phyloP scores from a whole-genome alignment of 2,888 invertebrate species.

The Andrena dorsata region DNA sequence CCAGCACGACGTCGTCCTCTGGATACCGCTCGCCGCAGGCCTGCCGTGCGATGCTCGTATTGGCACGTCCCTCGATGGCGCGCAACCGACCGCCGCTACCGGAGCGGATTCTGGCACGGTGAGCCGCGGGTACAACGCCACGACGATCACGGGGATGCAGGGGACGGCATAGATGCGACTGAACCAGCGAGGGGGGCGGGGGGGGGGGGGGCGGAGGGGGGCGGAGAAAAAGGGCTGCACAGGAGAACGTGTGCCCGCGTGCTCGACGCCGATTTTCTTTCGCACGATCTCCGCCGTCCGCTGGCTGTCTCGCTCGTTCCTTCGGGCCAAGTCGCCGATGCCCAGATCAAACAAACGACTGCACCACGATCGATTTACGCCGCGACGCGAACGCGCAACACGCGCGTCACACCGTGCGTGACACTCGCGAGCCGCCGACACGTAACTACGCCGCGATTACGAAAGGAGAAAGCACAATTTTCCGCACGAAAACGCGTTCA shows the following conservation, averaged over 20 bases:
- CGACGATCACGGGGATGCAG: conserved; percentile 57
- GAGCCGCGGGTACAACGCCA: conserved; percentile 44
- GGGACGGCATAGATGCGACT: conserved; percentile 54
- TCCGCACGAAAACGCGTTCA: conserved; percentile 56
- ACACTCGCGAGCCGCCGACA: not conserved
- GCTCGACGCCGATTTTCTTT: conserved; percentile 49
- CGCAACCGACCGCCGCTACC: conserved; percentile 22
- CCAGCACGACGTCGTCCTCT: conserved; percentile 56
- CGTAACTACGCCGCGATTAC: conserved; percentile 4
- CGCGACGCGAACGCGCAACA: conserved; percentile 26
- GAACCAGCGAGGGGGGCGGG: not conserved
- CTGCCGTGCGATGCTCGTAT: conserved; percentile 43
- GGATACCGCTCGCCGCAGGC: conserved; percentile 39
- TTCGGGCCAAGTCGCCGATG: not conserved
- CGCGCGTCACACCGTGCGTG: conserved; percentile 7
- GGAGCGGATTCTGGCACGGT: conserved; percentile 26
- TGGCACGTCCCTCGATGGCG: conserved; percentile 23
- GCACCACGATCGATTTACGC: conserved; percentile 36
- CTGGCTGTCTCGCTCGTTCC: conserved; percentile 42
- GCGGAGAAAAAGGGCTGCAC: conserved; percentile 53
- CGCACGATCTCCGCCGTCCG: conserved; percentile 21
- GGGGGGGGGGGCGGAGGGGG: too few species aligned
- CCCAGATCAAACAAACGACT: conserved; percentile 37
- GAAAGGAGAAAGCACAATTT: conserved; percentile 29
- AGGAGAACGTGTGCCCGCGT: conserved; percentile 55